These are phyloP conservation scores for Aviceda subcristata DNA, from an alignment of 2,113 vertebrate species.

Conservation along the genomic window DNA sequence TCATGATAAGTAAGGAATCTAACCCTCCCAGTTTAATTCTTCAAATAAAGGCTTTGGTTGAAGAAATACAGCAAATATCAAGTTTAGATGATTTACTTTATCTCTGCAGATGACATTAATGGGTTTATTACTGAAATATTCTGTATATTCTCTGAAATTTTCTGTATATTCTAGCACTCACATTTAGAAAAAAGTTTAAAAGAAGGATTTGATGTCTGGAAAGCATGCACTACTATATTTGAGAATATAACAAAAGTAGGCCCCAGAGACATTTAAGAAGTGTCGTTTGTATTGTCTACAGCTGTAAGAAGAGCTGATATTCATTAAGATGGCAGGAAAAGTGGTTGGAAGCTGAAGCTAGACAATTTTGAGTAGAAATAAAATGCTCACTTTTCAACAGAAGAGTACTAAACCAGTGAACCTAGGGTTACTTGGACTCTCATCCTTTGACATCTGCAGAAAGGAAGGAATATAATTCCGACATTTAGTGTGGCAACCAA, in stretches of 20 bases:
- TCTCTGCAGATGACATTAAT: neutral
- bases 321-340: neutral
- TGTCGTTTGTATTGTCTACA: neutral
- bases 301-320: neutral
- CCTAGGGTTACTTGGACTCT: neutral
- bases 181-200: neutral
- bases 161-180: neutral
- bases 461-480: neutral
- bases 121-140: neutral
- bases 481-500: neutral
- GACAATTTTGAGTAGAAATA: neutral
- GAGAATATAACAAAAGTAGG: neutral
- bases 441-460: neutral
- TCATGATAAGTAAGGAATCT: neutral
- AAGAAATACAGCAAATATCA: neutral
- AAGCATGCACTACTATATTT: neutral
- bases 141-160: neutral
- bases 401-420: neutral
- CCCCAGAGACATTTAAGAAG: neutral
- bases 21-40: neutral
- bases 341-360: neutral
- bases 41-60: neutral
- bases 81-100: neutral
- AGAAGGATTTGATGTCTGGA: neutral
- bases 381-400: neutral